Conservation (phyloP, 2,113 vertebrate genomes). For the human (Homo sapiens) region GRCh38 chrX:141059001-141059500, state of each 20-base stretch:
- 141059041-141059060: background rate
- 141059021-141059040: background rate
- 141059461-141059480: conserved; percentile 56
- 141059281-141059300: background rate
- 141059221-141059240: background rate
- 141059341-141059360: conserved; percentile 44
- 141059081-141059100: conserved; percentile 2
- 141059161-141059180: background rate
- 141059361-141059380: conserved; percentile 47
- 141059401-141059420: conserved; percentile 49
- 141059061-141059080: background rate
- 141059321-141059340: conserved; percentile 52
- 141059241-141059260: conserved; percentile 40
- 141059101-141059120: background rate
- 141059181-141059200: background rate
- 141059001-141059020: background rate
- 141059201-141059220: background rate
- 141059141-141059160: background rate
- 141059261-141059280: background rate
- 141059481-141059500: conserved; percentile 51
- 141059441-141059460: conserved; percentile 59
- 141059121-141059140: background rate
- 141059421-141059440: conserved; percentile 55
- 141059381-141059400: conserved; percentile 37
- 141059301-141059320: background rate